Conservation (phyloP, 2,888 invertebrate species). For the Rhingia rostrata region DNA sequence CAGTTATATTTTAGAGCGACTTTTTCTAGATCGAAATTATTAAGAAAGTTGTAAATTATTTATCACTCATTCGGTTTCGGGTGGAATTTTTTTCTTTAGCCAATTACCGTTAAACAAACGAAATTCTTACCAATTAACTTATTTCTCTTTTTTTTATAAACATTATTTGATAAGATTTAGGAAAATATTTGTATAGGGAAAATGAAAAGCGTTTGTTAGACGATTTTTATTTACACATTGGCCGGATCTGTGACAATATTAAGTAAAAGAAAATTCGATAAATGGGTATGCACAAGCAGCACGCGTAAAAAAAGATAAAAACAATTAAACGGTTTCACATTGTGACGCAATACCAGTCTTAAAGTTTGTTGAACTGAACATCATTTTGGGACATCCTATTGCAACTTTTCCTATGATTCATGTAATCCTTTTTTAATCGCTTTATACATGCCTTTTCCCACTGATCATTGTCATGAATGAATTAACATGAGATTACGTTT, state of each 20-base stretch:
- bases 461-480: conserved; percentile 15
- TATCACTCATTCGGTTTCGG: conserved; percentile 34
- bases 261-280: conserved; percentile 18
- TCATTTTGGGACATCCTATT: conserved; percentile 63
- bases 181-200: conserved; percentile 63
- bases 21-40: conserved; percentile 34
- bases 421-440: conserved; percentile 54
- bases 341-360: conserved; percentile 15
- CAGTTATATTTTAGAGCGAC: conserved; percentile 19
- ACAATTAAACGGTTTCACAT: background rate
- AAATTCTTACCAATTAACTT: conserved; percentile 64
- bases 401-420: conserved; percentile 65
- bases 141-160: conserved; percentile 49
- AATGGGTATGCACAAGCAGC: conserved; percentile 26
- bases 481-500: conserved; percentile 2
- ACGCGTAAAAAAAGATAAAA: conserved; percentile 14
- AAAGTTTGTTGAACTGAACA: conserved; percentile 32
- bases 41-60: conserved; percentile 50
- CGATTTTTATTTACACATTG: conserved; percentile 51
- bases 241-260: conserved; percentile 69
- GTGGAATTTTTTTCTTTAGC: conserved; percentile 63
- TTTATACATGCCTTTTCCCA: conserved; percentile 17
- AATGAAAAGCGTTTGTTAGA: conserved; percentile 25
- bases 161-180: conserved; percentile 64
- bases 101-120: conserved; percentile 60